A percentile compares a stretch with the other conserved stretches of the same genome.
Evolutionary conservation across 2,113 vertebrate genomes (phyloP).

Genomic region (Todiramphus saurophagus): DNA sequence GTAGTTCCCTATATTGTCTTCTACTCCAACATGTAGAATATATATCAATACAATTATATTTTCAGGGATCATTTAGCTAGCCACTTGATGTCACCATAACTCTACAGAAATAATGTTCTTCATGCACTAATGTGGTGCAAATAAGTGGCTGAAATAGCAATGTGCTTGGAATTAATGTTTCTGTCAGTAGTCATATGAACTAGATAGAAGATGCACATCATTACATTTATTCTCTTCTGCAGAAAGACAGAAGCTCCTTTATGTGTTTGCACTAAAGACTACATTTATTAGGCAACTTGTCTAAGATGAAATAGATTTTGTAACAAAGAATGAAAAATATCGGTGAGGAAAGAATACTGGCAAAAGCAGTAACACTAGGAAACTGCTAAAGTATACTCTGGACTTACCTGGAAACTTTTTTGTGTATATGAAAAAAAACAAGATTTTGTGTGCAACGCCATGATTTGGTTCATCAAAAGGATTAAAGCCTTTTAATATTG

Average conservation of each 20-base stretch:
- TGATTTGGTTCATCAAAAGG: neutral
- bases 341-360: neutral
- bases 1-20: neutral
- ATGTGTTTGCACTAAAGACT: neutral
- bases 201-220: neutral
- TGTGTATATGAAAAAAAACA: rapidly evolving
- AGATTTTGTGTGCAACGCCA: neutral
- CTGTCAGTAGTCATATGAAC: neutral
- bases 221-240: neutral
- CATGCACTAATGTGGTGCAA: slow-evolving; percentile 2
- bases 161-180: neutral
- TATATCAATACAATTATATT: neutral
- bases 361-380: neutral
- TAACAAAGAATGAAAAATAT: neutral
- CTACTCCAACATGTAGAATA: neutral
- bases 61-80: neutral
- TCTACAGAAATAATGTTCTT: neutral
- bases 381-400: neutral
- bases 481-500: neutral
- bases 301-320: neutral
- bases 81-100: slow-evolving; percentile 38
- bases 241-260: neutral
- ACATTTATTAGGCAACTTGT: neutral
- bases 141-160: neutral
- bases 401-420: neutral